These are phyloP conservation scores for Gorsachius goisagi DNA, from an alignment of 2,113 vertebrate genomes.

Conservation along the genomic window DNA sequence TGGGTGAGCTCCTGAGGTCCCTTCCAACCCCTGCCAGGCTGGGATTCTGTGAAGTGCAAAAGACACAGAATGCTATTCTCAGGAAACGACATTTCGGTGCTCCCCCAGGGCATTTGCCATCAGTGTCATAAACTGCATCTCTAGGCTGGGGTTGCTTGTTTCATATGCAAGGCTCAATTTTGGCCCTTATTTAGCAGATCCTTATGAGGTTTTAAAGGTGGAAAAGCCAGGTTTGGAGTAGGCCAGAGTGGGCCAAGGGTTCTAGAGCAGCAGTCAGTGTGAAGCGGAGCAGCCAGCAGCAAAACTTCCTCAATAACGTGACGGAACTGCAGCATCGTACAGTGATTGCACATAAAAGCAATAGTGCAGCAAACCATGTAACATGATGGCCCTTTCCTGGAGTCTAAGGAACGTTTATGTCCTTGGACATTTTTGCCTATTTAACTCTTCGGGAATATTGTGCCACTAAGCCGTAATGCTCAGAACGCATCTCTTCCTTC, in stretches of 20 bases:
- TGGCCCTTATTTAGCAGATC: background rate
- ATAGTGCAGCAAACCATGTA: too few species aligned
- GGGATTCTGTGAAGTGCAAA: too few species aligned
- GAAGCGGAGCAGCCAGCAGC: background rate
- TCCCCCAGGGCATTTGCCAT: background rate
- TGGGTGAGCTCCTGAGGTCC: too few species aligned
- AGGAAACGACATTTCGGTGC: accelerated
- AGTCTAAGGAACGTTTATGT: background rate
- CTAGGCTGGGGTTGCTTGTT: background rate
- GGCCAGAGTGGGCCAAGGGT: background rate
- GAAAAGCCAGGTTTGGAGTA: too few species aligned
- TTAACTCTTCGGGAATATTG: background rate
- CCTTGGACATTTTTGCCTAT: background rate
- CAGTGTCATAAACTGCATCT: too few species aligned
- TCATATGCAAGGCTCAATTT: accelerated
- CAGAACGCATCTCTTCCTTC: background rate
- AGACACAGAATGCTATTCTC: background rate
- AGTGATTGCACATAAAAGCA: background rate
- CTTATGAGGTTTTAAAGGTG: too few species aligned
- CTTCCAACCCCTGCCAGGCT: too few species aligned
- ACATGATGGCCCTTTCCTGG: background rate
- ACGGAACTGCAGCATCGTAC: background rate
- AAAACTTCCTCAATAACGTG: accelerated
- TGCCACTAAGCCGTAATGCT: background rate
- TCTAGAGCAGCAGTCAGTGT: accelerated